Evolutionary conservation across 2,113 vertebrate genomes (phyloP), one percentile per base, ranked within the genome.

Genomic region (Brachypodius melanocephalos): DNA sequence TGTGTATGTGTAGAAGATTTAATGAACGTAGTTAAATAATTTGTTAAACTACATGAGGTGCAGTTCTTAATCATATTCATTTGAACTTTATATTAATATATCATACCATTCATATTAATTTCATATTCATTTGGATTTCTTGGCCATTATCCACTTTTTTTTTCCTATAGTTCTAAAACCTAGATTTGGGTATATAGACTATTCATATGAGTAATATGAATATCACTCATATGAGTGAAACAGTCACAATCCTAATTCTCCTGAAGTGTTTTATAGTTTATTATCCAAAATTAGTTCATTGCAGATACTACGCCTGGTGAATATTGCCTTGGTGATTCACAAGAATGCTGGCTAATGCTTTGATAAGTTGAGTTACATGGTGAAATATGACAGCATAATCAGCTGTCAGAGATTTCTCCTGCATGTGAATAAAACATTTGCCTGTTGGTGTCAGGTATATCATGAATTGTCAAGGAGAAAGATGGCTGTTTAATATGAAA

Each of bases 401-500:
- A 90, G 68, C 85, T 92, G 86, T 90, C 95, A 95, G 67, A 58
- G 54, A 74, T 80, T 88, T 88, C 55, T 77, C 80, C 72, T 48
- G 25, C 8, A 1, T 63, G 46, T 74, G 59, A 93, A 81, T 90
- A 77, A 88, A 96, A 93, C 22, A 92, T 88, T 81, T 68, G 14
- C 59, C 51, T 74, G 38, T 81, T 62, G 72, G 79, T 90, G 55
- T 46, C 68, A 83, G 46, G 31, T 88, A 29, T 49, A 88, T 81
- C 11, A 86, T 36, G 34, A 88, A 88, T 67, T 83, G 63, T 80
- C 68, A 88, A 69, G 46, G 54, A 91, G 42, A 88, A 93, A 73
- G 42, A 83, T 32, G 12, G 9, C 14, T 88, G 6, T 73, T 79
- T 73, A 66, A 83, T 57, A 79, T 3, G 83, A 79, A 94, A 93